Conservation (phyloP, 2,797 vertebrate genomes). For the Sylvilagus floridanus region DNA sequence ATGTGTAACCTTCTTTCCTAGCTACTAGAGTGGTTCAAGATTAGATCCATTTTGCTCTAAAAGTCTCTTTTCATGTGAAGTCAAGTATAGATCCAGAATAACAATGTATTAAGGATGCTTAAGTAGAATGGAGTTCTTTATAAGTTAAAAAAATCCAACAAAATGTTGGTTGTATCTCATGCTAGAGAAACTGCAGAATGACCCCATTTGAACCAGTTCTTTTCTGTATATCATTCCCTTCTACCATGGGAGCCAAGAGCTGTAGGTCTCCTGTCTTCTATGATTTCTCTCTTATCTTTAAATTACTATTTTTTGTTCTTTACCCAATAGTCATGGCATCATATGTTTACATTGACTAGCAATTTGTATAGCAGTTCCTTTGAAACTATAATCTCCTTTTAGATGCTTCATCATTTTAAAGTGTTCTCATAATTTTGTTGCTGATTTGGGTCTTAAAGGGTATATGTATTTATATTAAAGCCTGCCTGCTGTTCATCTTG, state of each 20-base stretch:
- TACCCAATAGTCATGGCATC: slow-evolving; percentile 64
- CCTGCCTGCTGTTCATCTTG: slow-evolving; percentile 68
- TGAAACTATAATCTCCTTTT: slow-evolving; percentile 77
- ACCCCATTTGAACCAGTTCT: neutral
- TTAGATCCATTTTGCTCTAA: neutral
- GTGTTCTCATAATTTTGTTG: slow-evolving; percentile 73
- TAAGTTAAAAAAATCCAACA: neutral
- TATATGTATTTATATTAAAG: slow-evolving; percentile 82
- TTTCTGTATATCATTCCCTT: neutral
- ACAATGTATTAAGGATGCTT: neutral
- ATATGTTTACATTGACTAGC: slow-evolving; percentile 55
- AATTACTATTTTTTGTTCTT: slow-evolving; percentile 53
- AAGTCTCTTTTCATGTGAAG: slow-evolving; percentile 39
- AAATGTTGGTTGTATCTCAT: neutral
- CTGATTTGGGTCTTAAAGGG: slow-evolving; percentile 76
- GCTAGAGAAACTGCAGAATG: neutral
- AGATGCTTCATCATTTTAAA: slow-evolving; percentile 77
- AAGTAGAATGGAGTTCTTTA: neutral
- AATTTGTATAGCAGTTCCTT: slow-evolving; percentile 69
- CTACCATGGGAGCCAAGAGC: slow-evolving; percentile 47
- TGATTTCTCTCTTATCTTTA: slow-evolving; percentile 38
- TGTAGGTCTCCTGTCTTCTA: neutral
- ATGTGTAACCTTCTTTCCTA: neutral
- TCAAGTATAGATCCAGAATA: neutral
- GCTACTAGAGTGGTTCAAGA: slow-evolving; percentile 43